Base-by-base conservation (phyloP, 2,888 invertebrate species). In the Microctonus aethiopoides region DNA sequence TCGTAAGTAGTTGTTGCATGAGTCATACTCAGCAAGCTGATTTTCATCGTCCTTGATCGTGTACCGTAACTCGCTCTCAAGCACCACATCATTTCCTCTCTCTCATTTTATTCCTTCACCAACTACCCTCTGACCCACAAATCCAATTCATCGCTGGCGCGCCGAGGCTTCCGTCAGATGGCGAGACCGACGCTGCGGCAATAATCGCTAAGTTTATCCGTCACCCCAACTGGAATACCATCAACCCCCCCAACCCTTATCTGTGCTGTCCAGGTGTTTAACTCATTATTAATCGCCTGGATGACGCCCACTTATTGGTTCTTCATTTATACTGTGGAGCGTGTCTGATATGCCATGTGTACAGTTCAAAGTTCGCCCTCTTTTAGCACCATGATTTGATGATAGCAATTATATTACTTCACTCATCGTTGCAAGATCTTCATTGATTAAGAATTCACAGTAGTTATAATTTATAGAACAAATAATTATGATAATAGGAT, bases 41-140 rank as follows among this genome's bases (percentile, higher is more conserved):
- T 57, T 57, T 57, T 32, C 29, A 34, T 26, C 57, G n/a, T 26
- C 11, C 32, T 29, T 26, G 4, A 32, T 32, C 9, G 34, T 34
- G 20, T 29, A 57, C 4, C 9, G 29, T 10, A 1, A 24, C 13
- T n/a, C 10, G 20, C 57, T 16, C 34, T 32, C 46, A 39, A 39
- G 39, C 39, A 39, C 20, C n/a, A 46, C 7, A 46, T 26, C 24
- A 24, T 24, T 54, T 22, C 24, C 57, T 32, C 57, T 20, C 22
- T 57, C 9, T 16, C 16, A 32, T 2, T 32, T 32, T 57, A n/a
- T 34, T 57, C 57, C 26, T 57, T 57, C 34, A 57, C n/a, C n/a
- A n/a, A n/a, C n/a, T 52, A 20, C 72, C 64, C 61, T 68, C 71
- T 77, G 77, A 80, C 77, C 76, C 72, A 77, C 68, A 79, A 76